Conservation (phyloP, 2,888 invertebrate species). For the Drosophila rellima region DNA sequence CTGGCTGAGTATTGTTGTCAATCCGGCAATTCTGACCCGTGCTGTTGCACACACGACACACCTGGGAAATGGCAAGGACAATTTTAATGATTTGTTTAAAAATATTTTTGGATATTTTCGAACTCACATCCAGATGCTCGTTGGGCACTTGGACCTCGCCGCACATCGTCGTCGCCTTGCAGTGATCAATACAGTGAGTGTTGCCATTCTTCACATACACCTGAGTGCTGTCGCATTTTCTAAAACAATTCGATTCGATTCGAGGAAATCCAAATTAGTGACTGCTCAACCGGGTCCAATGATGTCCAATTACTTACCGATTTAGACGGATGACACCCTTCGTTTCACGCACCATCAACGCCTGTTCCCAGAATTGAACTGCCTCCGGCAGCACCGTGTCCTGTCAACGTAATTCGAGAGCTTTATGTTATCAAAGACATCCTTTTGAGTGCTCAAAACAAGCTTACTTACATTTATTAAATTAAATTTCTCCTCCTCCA, state of each 20-base stretch:
- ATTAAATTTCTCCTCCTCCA: slow-evolving; percentile 93
- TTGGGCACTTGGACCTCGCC: slow-evolving; percentile 98
- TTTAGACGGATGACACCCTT: slow-evolving; percentile 94
- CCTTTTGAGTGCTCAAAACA: neutral
- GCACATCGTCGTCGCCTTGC: slow-evolving; percentile 95
- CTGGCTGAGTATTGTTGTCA: slow-evolving; percentile 87
- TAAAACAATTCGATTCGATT: slow-evolving; percentile 76
- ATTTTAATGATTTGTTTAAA: too few relatives aligned
- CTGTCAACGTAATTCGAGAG: slow-evolving; percentile 85
- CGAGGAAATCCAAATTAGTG: slow-evolving; percentile 6
- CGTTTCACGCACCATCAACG: slow-evolving; percentile 95
- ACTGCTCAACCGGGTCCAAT: neutral
- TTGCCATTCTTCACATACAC: slow-evolving; percentile 93
- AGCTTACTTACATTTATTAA: slow-evolving; percentile 94
- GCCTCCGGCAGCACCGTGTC: slow-evolving; percentile 96
- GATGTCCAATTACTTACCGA: slow-evolving; percentile 87
- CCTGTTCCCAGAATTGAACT: slow-evolving; percentile 96
- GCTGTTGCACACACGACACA: slow-evolving; percentile 95
- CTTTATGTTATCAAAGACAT: slow-evolving; percentile 10
- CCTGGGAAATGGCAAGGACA: too few relatives aligned
- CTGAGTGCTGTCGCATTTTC: slow-evolving; percentile 95
- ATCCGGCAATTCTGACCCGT: slow-evolving; percentile 93
- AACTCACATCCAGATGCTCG: slow-evolving; percentile 96
- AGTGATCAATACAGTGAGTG: slow-evolving; percentile 95
- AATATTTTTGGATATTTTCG: too few relatives aligned